A percentile compares a stretch with the other conserved stretches of the same genome.
phyloP scores from a whole-genome alignment of 2,797 vertebrate genomes.

The Chromis chromis region DNA sequence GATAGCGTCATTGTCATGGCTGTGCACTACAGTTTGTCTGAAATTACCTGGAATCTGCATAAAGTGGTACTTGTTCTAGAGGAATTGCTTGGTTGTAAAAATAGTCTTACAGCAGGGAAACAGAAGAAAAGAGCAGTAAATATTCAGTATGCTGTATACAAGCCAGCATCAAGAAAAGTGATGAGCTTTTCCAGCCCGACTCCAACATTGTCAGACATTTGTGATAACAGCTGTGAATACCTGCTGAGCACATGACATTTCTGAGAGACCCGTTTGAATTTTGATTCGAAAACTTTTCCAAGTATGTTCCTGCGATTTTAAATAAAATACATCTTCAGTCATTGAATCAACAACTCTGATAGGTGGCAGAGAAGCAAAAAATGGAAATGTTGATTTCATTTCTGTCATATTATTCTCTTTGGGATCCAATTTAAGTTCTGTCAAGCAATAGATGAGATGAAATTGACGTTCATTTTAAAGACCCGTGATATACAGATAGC shows the following conservation, averaged over 20 bases:
- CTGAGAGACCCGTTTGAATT: slow-evolving; percentile 21
- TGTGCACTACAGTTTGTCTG: slow-evolving; percentile 28
- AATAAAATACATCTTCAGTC: slow-evolving; percentile 41
- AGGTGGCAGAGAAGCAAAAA: slow-evolving; percentile 41
- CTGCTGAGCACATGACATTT: slow-evolving; percentile 31
- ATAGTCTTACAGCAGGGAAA: slow-evolving; percentile 13
- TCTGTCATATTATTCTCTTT: slow-evolving; percentile 67
- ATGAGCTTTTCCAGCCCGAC: slow-evolving; percentile 31
- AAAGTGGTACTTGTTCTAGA: slow-evolving; percentile 11
- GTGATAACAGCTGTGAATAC: slow-evolving; percentile 47
- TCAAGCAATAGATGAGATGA: slow-evolving; percentile 75
- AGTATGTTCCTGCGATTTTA: slow-evolving; percentile 37
- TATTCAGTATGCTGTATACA: slow-evolving; percentile 22
- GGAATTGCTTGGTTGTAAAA: slow-evolving; percentile 4
- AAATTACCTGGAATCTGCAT: slow-evolving; percentile 49
- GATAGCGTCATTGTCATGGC: slow-evolving; percentile 40
- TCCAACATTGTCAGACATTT: slow-evolving; percentile 40
- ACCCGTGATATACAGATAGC: slow-evolving; percentile 68
- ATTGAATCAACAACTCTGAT: slow-evolving; percentile 57
- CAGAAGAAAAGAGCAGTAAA: slow-evolving; percentile 22
- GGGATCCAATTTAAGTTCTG: slow-evolving; percentile 80
- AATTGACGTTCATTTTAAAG: slow-evolving; percentile 73
- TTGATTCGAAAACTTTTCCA: slow-evolving; percentile 40
- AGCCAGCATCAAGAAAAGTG: slow-evolving; percentile 17
- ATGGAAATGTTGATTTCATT: slow-evolving; percentile 66